Evolutionary conservation across 2,113 vertebrate genomes (phyloP), one percentile per base, ranked within the genome.

Genomic region (Zosterops japonicus): DNA sequence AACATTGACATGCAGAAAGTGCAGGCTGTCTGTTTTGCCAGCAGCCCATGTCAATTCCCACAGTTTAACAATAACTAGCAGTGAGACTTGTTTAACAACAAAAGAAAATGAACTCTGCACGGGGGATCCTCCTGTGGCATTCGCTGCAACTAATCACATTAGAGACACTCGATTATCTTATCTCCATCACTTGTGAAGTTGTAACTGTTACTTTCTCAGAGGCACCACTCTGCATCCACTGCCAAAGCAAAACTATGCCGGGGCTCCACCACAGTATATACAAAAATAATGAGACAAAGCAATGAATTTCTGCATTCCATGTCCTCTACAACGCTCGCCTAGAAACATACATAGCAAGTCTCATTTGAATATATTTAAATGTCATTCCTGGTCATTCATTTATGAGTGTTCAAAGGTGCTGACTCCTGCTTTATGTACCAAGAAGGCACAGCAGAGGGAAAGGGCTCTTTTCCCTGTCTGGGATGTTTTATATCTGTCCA

Each of bases 41-140:
- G 42, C 81, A 88, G 78, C 60, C 59, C 2, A 0, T 60, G 87
- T 65, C 2, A 25, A 71, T 94, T 93, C 86, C 81, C 94, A 93
- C 91, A 96, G 75, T 79, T 94, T 68, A 88, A 96, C 92, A 95
- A 90, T 77, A 89, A 91, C 91, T 65, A 95, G 36, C 77, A 84
- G 2, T 75, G 60, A 88, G 61, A 86, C n/a, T 81, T 8, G 11
- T 83, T 96, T 90, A 93, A 90, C 88, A 95, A 82, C 79, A 96
- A 94, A 96, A 90, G 83, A 90, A 95, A 95, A 95, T 68, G 8
- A 87, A 74, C 71, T 89, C 94, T 91, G 46, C 72, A 88, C 24
- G 2, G 72, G 69, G 52, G 79, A 79, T 77, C 61, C 49, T 96
- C 90, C 94, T 82, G 78, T 72, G 87, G 50, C 49, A 88, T 95